Base-by-base conservation (phyloP, 2,797 vertebrate genomes). In the Platalea minor region DNA sequence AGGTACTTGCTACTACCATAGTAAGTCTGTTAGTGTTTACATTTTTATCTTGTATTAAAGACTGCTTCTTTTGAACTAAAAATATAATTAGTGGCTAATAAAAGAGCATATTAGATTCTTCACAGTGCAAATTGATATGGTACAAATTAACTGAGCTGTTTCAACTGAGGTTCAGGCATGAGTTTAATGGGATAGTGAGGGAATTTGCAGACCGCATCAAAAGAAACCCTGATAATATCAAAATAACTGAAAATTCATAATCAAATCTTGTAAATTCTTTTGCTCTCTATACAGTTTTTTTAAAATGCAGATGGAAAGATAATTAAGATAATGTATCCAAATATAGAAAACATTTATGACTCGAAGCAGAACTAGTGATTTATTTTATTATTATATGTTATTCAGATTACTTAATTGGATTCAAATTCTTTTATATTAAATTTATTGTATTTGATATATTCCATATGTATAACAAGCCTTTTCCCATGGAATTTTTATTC, bases 41-140 rank as follows among this genome's bases (percentile, higher is more conserved):
- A 50, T 89, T 91, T 93, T 79, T 77, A 73, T 91, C 59, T 56
- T 67, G 26, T 28, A 25, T 83, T 92, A 69, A 90, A 86, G 69
- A 45, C 45, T 79, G 17, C 51, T 90, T 87, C 63, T 91, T 95
- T 95, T 95, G 91, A 95, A 85, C 51, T 85, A 70, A 96, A 93
- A 90, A 88, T 91, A 93, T 76, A 94, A 91, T 91, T 91, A 92
- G 53, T 74, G 53, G 51, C 26, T 91, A 95, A 94, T 91, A 96
- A 94, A 89, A 95, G 83, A 93, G 28, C 60, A 72, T 89, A 90
- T 89, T 91, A 79, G 85, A 92, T 95, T 90, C 70, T 92, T 93
- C 84, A 74, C 51, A 50, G 77, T 73, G 67, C 79, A 88, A 93
- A 93, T 48, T 87, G 43, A 41, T 84, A 50, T 3, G 59, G 54